Base-by-base conservation (phyloP, 2,888 invertebrate genomes). In the Acronicta leporina region DNA sequence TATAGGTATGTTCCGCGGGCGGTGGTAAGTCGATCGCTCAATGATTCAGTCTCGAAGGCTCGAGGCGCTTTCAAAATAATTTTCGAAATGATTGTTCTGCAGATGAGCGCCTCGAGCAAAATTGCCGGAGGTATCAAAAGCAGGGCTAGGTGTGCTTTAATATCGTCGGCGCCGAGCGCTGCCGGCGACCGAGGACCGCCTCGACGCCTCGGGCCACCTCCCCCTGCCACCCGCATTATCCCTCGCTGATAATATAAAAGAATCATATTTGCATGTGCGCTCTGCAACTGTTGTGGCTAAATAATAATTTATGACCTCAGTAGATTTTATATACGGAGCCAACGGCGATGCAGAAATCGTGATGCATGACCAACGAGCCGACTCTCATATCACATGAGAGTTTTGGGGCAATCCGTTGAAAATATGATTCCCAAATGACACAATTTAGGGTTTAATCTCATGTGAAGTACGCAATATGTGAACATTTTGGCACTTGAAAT, bases 41-140 rank as follows among this genome's bases (percentile, higher is more conserved):
- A 75, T 75, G 81, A 77, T 76, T 80, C 73, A 70, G 75, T 61
- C 65, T 73, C 74, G 63, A 60, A 60, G 45, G 85, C 90, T 82
- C 51, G 68, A 75, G 88, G 88, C 87, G 75, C 73, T 87, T 87
- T 88, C 88, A 83, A 87, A 90, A 91, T 92, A 88, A 91, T 92
- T 91, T 91, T 87, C 88, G 83, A 88, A 91, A 91, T 90, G 87
- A 91, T 91, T 91, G 91, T 91, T 90, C 90, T 88, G 89, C 84
- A 87, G 90, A 91, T 88, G 90, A 90, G 82, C 75, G 87, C 90
- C 87, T 76, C 77, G 73, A 77, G 90, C 74, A 42, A 75, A 79
- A 73, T 77, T 57, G 87, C 90, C 85, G 63, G 81, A 75, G 89
- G 88, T 74, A 81, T 77, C 80, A 79, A 81, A 82, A 82, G 84